Percentiles rank a stretch among this genome's conserved stretches.
Evolutionary conservation across 2,888 invertebrate species (phyloP).

Genomic region (Gymnocheta viridis): DNA sequence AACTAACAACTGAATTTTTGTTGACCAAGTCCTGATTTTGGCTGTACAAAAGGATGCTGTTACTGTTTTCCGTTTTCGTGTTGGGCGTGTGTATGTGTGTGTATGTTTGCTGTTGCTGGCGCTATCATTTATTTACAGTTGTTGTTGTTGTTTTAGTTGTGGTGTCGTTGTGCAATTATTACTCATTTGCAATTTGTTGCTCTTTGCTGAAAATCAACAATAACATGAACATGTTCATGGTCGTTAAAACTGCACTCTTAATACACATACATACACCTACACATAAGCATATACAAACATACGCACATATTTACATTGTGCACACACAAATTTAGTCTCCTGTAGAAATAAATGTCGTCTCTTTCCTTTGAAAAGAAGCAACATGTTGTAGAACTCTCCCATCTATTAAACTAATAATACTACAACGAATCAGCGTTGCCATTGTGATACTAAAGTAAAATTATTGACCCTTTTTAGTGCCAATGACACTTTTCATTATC

Average conservation of each 20-base stretch:
- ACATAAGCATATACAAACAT: neutral
- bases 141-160: conserved; percentile 28
- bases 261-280: neutral
- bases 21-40: conserved; percentile 67
- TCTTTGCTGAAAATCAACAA: conserved; percentile 58
- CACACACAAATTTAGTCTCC: neutral
- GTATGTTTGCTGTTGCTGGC: neutral
- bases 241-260: conserved; percentile 58
- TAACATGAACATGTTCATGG: conserved; percentile 60
- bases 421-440: no score
- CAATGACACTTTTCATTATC: no score
- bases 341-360: neutral
- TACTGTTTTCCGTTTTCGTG: conserved; percentile 34
- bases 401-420: neutral
- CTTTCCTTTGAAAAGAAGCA: conserved; percentile 38
- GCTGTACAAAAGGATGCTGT: conserved; percentile 58
- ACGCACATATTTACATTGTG: neutral
- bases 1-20: conserved; percentile 67
- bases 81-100: neutral
- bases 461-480: no score
- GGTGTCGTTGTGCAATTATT: conserved; percentile 51
- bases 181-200: conserved; percentile 64
- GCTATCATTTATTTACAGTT: conserved; percentile 11
- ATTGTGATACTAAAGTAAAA: no score
- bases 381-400: conserved; percentile 53